Base-by-base conservation (phyloP, 2,797 vertebrate genomes). In the Enteromius mattozi region DNA sequence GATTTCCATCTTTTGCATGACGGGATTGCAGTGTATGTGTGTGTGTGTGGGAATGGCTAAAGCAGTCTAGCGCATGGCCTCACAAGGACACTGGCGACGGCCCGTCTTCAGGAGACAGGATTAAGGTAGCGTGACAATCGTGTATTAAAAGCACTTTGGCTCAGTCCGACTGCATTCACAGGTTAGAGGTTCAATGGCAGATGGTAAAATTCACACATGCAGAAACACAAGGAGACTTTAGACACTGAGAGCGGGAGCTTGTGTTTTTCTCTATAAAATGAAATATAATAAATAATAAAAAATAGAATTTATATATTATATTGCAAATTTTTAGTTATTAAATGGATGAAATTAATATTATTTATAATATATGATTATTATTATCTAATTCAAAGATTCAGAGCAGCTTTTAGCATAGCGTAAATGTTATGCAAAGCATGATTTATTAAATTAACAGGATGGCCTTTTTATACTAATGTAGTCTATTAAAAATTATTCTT, bases 1-100 rank as follows among this genome's bases (percentile, higher is more conserved):
- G 94, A 96, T 96, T 96, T 95, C 92, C 92, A 94, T 94, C 92
- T 92, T 91, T 93, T 93, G 93, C 93, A 94, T 94, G 94, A 94
- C 94, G 93, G 92, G 93, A 93, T 91, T 87, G 63, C 59, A 33
- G 61, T 71, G 83, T 85, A 90, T 83, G 47, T 86, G 86, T 40
- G 84, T 70, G 85, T 59, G 83, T 87, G 80, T 75, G 82, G 78
- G 86, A 80, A 74, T 84, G 87, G 27, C 40, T 35, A 63, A 79
- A 83, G 82, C 86, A 65, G 88, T 90, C 90, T 89, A 88, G 87
- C 88, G 88, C 90, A 89, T 88, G 78, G 88, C 89, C 89, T 86
- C 86, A 93, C 92, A 92, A 94, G 92, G 93, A 94, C 91, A 85
- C 59, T 42, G 88, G 88, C 88, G 89, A 86, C 63, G 87, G 85